Conservation (phyloP, 2,797 vertebrate genomes). For the Mastacembelus armatus region DNA sequence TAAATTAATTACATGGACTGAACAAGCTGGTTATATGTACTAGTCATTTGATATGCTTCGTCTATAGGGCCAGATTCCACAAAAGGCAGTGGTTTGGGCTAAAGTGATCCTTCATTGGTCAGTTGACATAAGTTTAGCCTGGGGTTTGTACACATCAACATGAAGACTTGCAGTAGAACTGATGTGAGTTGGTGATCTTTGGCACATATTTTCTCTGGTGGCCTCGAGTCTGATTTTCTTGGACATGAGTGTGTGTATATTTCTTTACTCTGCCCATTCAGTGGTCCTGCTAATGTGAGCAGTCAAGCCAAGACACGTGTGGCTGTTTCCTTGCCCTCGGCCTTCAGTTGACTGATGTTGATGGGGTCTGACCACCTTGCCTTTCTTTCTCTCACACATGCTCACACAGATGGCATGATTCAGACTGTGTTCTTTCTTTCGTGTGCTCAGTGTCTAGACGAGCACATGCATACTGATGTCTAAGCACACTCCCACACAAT, state of each 20-base stretch:
- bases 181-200: conserved; percentile 35
- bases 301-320: conserved; percentile 38
- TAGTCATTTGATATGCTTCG: conserved; percentile 6
- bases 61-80: background rate
- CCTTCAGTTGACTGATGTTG: conserved; percentile 55
- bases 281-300: conserved; percentile 34
- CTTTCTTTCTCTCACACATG: conserved; percentile 2
- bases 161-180: conserved; percentile 17
- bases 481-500: conserved; percentile 37
- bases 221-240: conserved; percentile 43
- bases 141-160: conserved; percentile 18
- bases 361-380: conserved; percentile 41
- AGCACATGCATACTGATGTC: conserved; percentile 41
- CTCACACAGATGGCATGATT: conserved; percentile 29
- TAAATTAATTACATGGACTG: background rate
- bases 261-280: conserved; percentile 28
- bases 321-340: conserved; percentile 39
- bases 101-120: conserved; percentile 16
- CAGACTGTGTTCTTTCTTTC: conserved; percentile 32
- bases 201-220: conserved; percentile 24
- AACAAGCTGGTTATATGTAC: background rate
- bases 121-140: conserved; percentile 10
- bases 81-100: conserved; percentile 4
- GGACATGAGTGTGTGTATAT: conserved; percentile 23
- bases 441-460: conserved; percentile 50